A percentile compares a stretch with the other conserved stretches of the same genome.
phyloP scores from a whole-genome alignment of 2,113 vertebrate species.

The Pelecanoides urinatrix region DNA sequence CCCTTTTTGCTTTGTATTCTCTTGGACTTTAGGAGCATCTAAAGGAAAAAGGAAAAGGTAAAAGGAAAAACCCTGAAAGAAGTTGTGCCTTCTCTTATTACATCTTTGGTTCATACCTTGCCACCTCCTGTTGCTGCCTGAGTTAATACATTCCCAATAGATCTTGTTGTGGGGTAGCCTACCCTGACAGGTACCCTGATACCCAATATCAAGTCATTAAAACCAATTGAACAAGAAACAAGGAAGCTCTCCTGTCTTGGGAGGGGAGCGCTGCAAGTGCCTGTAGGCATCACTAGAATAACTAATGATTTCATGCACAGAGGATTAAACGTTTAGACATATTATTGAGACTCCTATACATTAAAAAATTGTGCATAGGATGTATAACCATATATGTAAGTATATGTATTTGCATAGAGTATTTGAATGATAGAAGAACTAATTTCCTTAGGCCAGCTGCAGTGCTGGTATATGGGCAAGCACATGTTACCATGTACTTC shows the following conservation, averaged over 20 bases:
- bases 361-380: not conserved
- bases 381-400: not conserved
- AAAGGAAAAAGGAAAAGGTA: too few species aligned
- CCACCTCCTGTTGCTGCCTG: not conserved
- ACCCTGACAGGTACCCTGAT: not conserved
- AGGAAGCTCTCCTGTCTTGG: not conserved
- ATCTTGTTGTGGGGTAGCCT: not conserved
- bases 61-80: not conserved
- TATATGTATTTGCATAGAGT: not conserved
- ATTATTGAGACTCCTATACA: not conserved
- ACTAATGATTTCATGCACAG: accelerated
- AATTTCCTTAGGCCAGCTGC: not conserved
- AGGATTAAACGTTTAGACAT: not conserved
- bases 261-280: not conserved
- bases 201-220: not conserved
- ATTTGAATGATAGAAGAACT: not conserved
- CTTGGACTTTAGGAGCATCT: not conserved
- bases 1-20: not conserved
- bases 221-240: not conserved
- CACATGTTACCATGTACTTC: not conserved
- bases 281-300: not conserved
- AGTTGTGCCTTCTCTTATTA: not conserved
- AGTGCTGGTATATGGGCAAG: not conserved
- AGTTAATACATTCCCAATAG: not conserved
- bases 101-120: not conserved